phyloP scores from a whole-genome alignment of 2,113 vertebrate species.

The Hemicordylus capensis region DNA sequence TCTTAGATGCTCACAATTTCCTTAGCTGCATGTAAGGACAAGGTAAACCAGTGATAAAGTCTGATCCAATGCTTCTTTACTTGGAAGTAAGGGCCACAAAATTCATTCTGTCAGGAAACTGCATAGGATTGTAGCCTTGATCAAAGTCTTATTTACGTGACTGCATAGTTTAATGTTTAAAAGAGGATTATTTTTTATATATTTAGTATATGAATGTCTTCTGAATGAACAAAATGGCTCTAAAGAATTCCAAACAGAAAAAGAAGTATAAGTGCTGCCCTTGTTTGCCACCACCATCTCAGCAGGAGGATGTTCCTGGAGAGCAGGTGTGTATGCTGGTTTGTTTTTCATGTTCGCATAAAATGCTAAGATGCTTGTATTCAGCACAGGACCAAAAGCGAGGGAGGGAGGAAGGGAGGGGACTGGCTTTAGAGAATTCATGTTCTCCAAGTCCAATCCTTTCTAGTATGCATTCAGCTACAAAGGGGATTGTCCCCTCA shows the following conservation, averaged over 20 bases:
- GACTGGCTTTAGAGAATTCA: neutral
- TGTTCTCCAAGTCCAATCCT: too few relatives aligned
- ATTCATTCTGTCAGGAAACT: neutral
- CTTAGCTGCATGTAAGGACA: neutral
- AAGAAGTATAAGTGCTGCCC: neutral
- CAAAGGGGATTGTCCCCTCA: too few relatives aligned
- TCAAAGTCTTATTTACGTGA: neutral
- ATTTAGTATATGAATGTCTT: neutral
- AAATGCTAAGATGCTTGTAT: too few relatives aligned
- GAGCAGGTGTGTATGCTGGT: neutral
- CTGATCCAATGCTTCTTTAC: neutral
- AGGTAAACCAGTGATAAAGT: neutral
- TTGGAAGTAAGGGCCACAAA: neutral
- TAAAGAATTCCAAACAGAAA: slow-evolving; percentile 4
- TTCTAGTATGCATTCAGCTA: too few relatives aligned
- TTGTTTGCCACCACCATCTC: slow-evolving; percentile 2
- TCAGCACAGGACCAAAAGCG: neutral
- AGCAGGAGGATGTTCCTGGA: neutral
- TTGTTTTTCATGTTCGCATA: neutral
- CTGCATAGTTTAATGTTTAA: neutral
- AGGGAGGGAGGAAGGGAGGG: neutral
- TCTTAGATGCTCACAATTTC: neutral
- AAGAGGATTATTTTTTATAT: neutral
- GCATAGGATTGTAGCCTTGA: neutral
- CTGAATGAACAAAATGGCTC: slow-evolving; percentile 10